Evolutionary conservation across 2,113 vertebrate species (phyloP), one percentile per base, ranked within the genome.

Genomic region (Scartelaos histophorus): DNA sequence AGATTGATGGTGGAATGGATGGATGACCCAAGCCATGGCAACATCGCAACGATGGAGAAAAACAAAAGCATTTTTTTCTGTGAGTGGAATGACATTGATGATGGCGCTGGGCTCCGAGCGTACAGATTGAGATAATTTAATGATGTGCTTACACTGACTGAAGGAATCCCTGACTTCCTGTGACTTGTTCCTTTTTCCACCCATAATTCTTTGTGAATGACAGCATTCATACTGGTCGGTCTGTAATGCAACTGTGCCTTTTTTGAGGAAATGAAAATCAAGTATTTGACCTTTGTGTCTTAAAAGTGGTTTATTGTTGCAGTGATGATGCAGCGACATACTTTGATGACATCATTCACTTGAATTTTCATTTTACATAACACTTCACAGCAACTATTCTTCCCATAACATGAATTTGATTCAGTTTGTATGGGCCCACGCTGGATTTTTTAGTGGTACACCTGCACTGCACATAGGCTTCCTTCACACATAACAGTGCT

Each of bases 281-380:
- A 90, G 83, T 80, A 90, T 91, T 92, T 90, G 91, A 91, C 91
- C 89, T 92, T 89, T 89, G 88, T 76, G 79, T 85, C 85, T 76
- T 72, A 87, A 79, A 86, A 92, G 84, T 90, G 85, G 76, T 82
- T 88, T 80, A 82, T 78, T 83, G 80, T 89, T 82, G 67, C 49
- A 65, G 74, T 34, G 71, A 56, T 77, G 82, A 19, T 60, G 79
- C 74, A 69, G 79, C 15, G 7, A 61, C 71, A 78, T 74, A 71
- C 61, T 84, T 78, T 82, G 54, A 79, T 79, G 69, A 49, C 60
- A 46, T 22, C 53, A 47, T 22, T 46, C 35, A 49, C 66, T 66
- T 70, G 46, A 68, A 73, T 16, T 73, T 5, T 46, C 38, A 46
- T 74, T 76, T 54, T 22, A 67, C 60, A 70, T 74, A 82, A 84